Percentiles rank a stretch among this genome's conserved stretches.
Evolutionary conservation across 2,113 vertebrate species (phyloP).

Genomic region (Struthio camelus): DNA sequence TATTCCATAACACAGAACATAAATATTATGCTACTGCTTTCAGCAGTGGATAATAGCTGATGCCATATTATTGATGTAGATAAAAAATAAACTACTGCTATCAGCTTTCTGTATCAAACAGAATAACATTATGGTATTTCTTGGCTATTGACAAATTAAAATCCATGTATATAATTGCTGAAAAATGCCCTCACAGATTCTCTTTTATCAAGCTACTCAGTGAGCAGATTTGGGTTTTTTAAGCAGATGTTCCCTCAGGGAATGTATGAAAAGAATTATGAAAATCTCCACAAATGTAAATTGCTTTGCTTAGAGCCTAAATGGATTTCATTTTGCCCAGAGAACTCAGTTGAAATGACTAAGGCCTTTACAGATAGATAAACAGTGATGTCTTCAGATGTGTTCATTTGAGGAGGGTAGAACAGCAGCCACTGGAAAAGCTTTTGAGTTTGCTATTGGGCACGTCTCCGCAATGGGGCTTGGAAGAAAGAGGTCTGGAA

Average conservation of each 20-base stretch:
- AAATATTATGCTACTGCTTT: background rate
- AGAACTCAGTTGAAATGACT: background rate
- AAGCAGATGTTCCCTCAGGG: background rate
- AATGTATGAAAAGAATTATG: background rate
- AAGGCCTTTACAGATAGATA: background rate
- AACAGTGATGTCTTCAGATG: background rate
- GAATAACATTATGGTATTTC: background rate
- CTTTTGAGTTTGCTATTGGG: background rate
- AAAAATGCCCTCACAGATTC: background rate
- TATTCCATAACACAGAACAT: background rate
- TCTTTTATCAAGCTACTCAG: background rate
- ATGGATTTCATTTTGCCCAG: background rate
- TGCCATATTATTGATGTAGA: background rate
- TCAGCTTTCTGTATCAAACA: background rate
- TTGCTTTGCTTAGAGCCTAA: background rate
- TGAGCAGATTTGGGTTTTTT: background rate
- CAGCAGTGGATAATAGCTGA: background rate
- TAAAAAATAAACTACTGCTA: background rate
- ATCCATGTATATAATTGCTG: background rate
- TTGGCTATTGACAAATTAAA: background rate
- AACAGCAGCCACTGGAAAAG: background rate
- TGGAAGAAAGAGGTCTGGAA: background rate
- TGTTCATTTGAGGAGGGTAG: background rate
- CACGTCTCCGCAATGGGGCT: background rate
- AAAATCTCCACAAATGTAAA: background rate